Conservation (phyloP, 2,797 vertebrate genomes). For the Poecile montanus region DNA sequence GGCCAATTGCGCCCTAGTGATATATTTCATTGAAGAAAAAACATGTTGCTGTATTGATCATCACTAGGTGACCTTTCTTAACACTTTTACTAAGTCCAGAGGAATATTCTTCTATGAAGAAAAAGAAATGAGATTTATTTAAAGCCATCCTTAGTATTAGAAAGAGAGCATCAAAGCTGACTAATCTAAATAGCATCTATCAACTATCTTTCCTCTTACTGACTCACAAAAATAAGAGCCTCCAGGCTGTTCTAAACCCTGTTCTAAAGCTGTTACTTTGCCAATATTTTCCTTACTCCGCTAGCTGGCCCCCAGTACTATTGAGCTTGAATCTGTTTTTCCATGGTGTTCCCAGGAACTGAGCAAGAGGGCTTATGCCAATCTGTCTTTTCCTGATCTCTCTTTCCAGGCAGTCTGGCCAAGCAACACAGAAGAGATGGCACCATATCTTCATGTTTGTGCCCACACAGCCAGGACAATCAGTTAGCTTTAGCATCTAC, state of each 20-base stretch:
- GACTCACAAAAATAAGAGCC: slow-evolving; percentile 11
- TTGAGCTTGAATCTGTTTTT: neutral
- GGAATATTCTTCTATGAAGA: neutral
- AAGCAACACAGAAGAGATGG: slow-evolving; percentile 28
- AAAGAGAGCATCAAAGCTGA: slow-evolving; percentile 8
- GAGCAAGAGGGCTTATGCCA: neutral
- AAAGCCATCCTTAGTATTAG: neutral
- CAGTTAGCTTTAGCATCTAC: neutral
- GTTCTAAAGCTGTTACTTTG: slow-evolving; percentile 18
- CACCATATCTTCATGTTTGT: neutral
- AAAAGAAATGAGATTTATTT: neutral
- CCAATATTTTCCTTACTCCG: slow-evolving; percentile 24
- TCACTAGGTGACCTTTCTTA: neutral
- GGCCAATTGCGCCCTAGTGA: neutral
- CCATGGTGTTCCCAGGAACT: neutral
- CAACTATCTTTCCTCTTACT: neutral
- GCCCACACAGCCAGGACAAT: neutral
- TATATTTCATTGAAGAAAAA: neutral
- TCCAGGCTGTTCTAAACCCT: neutral
- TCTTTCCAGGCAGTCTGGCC: slow-evolving; percentile 39
- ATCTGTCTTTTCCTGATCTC: slow-evolving; percentile 10
- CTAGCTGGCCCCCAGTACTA: neutral
- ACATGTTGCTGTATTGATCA: neutral
- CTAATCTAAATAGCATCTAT: neutral
- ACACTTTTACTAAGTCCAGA: neutral